Evolutionary conservation across 2,888 invertebrate genomes (phyloP).

Genomic region (Mimachlamys varia): DNA sequence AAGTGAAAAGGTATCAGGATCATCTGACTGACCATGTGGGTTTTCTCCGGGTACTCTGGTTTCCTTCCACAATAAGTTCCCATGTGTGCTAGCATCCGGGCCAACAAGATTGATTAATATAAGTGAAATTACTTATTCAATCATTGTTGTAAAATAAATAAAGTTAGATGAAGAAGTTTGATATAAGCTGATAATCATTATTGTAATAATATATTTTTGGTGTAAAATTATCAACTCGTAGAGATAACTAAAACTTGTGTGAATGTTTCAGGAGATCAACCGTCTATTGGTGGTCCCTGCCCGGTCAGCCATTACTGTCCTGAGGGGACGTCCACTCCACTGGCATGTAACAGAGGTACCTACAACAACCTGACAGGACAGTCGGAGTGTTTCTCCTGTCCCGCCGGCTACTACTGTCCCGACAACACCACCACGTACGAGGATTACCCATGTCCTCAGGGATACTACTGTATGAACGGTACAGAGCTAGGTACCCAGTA

Average conservation of each 20-base stretch:
- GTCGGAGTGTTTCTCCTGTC: constrained; percentile 72
- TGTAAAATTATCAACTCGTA: no score
- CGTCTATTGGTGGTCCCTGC: constrained; percentile 77
- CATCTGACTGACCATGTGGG: no score
- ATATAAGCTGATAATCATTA: no score
- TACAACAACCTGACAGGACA: constrained; percentile 78
- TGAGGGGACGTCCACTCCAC: constrained; percentile 74
- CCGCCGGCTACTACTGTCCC: constrained; percentile 77
- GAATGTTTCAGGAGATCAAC: constrained; percentile 63
- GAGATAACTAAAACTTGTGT: background rate
- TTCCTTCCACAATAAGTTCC: no score
- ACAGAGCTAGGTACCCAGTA: constrained; percentile 68
- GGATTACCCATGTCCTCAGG: constrained; percentile 72
- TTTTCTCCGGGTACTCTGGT: no score
- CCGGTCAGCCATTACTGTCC: constrained; percentile 78
- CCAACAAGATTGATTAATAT: no score
- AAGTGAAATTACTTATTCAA: no score
- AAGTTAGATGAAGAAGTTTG: no score
- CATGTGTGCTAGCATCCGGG: no score
- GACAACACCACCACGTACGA: constrained; percentile 74
- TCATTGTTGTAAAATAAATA: no score
- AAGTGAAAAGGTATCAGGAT: no score
- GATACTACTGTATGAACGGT: constrained; percentile 76
- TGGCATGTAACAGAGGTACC: constrained; percentile 75
- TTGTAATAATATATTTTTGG: no score